phyloP scores from a whole-genome alignment of 2,888 invertebrate genomes.

The Trachelus troglodyta region DNA sequence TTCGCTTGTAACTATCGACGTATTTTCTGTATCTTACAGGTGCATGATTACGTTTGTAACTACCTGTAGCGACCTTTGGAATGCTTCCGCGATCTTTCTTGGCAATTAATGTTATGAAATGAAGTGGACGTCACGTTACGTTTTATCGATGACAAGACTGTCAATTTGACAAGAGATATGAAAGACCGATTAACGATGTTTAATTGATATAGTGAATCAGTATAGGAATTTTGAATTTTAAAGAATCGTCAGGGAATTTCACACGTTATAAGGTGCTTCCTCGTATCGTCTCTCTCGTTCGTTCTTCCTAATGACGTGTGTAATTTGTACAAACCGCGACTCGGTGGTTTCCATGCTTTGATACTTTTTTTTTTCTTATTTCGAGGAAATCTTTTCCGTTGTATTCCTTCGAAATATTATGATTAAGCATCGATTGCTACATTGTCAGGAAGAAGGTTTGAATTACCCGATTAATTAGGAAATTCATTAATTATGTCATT shows the following conservation, averaged over 20 bases:
- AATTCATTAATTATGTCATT: too few relatives aligned
- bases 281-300: background rate
- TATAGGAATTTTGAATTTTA: background rate
- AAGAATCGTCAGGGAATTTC: background rate
- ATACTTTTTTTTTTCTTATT: background rate
- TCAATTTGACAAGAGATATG: background rate
- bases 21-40: too few relatives aligned
- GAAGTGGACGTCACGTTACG: background rate
- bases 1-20: too few relatives aligned
- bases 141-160: background rate
- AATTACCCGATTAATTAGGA: too few relatives aligned
- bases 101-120: constrained; percentile 5
- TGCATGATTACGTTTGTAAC: background rate
- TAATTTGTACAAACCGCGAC: background rate
- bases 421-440: background rate
- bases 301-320: background rate
- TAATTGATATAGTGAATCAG: background rate
- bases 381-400: background rate
- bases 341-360: background rate
- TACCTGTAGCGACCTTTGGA: constrained; percentile 6
- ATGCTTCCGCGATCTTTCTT: constrained; percentile 7
- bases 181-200: background rate
- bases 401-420: background rate
- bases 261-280: background rate
- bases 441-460: background rate